Evolutionary conservation across 2,888 invertebrate genomes (phyloP).

Genomic region (Cataglyphis rosenhaueri): DNA sequence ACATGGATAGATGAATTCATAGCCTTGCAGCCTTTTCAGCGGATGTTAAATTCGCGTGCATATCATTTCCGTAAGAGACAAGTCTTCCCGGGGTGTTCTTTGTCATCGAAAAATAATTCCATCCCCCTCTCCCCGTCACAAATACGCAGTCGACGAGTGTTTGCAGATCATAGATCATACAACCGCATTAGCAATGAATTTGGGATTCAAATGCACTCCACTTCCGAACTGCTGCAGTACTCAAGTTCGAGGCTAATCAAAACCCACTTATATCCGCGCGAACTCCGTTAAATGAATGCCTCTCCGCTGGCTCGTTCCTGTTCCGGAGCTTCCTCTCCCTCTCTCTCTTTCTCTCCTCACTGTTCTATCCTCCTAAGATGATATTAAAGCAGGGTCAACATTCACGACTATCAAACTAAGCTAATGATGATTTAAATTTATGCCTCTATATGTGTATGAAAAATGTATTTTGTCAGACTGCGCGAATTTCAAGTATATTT

Average conservation of each 20-base stretch:
- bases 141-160: conserved; percentile 40
- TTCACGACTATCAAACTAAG: conserved; percentile 46
- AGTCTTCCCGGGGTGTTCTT: neutral
- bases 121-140: neutral
- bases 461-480: conserved; percentile 10
- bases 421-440: conserved; percentile 52
- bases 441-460: conserved; percentile 13
- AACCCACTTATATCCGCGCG: conserved; percentile 70
- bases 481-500: neutral
- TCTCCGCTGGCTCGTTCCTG: conserved; percentile 44
- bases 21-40: neutral
- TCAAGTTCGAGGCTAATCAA: conserved; percentile 72
- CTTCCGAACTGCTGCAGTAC: conserved; percentile 53
- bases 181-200: conserved; percentile 63
- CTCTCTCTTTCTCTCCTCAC: neutral
- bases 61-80: neutral
- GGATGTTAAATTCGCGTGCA: neutral
- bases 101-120: conserved; percentile 42
- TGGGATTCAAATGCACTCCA: conserved; percentile 69
- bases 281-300: conserved; percentile 70
- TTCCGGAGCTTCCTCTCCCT: conserved; percentile 8
- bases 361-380: conserved; percentile 54
- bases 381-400: conserved; percentile 65
- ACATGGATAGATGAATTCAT: neutral
- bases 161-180: conserved; percentile 59